Base-by-base conservation (phyloP, 2,888 invertebrate genomes). In the Diaprepes abbreviatus region DNA sequence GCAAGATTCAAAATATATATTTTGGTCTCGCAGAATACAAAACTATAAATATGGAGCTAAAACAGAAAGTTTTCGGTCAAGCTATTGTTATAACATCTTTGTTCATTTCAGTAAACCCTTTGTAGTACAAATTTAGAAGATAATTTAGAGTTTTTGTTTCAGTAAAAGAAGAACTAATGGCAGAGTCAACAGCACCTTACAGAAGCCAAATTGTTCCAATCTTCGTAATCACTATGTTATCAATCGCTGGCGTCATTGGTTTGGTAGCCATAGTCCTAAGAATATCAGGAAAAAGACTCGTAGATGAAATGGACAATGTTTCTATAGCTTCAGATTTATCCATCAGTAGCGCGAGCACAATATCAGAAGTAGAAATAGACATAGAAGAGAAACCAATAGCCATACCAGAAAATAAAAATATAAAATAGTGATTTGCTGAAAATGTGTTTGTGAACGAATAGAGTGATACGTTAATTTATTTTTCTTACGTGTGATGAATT, bases 171-270 rank as follows among this genome's bases (percentile, higher is more conserved):
- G 77, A 78, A 54, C 12, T 64, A 2, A 35, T 59, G 6, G 50
- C 66, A n/a, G 70, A 70, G 9, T 7, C 24, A 10, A 66, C 52
- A 65, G 38, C 64, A 45, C 72, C 71, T 2, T 75, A 74, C 60
- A 76, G 67, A 54, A 77, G 65, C 70, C 76, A 78, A 70, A 71
- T 77, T 16, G 78, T 80, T 1, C 78, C 80, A 0, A 75, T 79
- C 5, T 77, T 80, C 55, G 79, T 89, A 38, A 87, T 89, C 31
- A 87, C 88, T 79, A 87, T 89, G 79, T 78, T 89, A 64, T 87
- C 88, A 59, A 86, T 88, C n/a, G 86, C 88, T 14, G 88, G 87
- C 19, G 86, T 89, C 67, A 88, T 87, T 19, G 88, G 88, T 7
- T 82, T 89, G 38, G 86, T 87, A 2, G 81, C 88, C 35, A 78